Conservation (phyloP, 2,888 invertebrate genomes). For the Argyresthia goedartella region DNA sequence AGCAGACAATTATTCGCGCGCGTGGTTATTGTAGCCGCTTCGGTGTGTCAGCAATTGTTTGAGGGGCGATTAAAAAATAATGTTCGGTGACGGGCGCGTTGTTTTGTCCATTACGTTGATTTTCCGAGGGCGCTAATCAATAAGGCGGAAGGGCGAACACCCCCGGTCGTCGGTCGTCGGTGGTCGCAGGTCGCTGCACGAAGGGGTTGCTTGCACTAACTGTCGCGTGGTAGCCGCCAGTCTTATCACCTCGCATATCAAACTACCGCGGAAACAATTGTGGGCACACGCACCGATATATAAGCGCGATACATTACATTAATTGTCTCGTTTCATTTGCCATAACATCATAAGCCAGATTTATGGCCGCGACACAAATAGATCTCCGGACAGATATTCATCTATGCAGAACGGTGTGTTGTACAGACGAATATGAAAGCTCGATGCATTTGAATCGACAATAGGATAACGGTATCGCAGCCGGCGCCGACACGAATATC, state of each 20-base stretch:
- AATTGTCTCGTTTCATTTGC: not conserved
- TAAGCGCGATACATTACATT: not conserved
- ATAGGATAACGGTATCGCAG: constrained; percentile 60
- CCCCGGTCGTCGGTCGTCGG: constrained; percentile 29
- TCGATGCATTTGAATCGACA: constrained; percentile 55
- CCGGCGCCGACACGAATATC: constrained; percentile 64
- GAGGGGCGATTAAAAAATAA: constrained; percentile 2
- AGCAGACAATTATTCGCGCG: constrained; percentile 16
- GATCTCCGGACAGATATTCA: not conserved
- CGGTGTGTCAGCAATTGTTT: constrained; percentile 14
- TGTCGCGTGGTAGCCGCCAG: constrained; percentile 51
- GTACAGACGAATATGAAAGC: constrained; percentile 60
- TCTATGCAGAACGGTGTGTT: constrained; percentile 20
- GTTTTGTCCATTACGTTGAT: constrained; percentile 42
- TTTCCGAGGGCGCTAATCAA: constrained; percentile 56
- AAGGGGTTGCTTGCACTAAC: constrained; percentile 60
- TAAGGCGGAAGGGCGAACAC: constrained; percentile 63
- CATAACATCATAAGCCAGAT: not conserved
- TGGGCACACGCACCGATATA: constrained; percentile 1
- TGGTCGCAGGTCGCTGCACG: constrained; percentile 17
- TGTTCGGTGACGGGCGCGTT: constrained; percentile 23
- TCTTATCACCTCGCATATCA: constrained; percentile 65
- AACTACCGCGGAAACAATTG: constrained; percentile 47
- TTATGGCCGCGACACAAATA: not conserved
- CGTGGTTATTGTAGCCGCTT: constrained; percentile 21